Base-by-base conservation (phyloP, 2,888 invertebrate species). In the Odontocerum albicorne region DNA sequence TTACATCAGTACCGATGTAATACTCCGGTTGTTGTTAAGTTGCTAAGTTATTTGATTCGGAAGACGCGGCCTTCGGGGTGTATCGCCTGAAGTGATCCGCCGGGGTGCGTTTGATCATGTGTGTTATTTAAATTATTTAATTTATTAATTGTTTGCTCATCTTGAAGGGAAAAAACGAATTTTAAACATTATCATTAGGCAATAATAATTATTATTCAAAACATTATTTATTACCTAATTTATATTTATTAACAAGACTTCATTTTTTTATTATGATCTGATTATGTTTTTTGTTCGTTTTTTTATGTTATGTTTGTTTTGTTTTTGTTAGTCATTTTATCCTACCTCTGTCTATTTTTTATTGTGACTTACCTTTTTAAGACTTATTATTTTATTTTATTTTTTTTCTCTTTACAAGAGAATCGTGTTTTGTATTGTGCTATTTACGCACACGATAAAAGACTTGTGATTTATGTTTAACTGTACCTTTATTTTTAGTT, bases 401-500 rank as follows among this genome's bases (percentile, higher is more conserved):
- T 44, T 19, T 40, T 46, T 52, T 55, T 59, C 55, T 61, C 56
- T 59, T 59, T 57, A 52, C 47, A 59, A 59, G 60, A 59, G 59
- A 57, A 55, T 52, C 40, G 15, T 40, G 16, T 45, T 20, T 53
- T 59, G 49, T 57, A 50, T 47, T 44, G 49, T 59, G 58, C 59
- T 55, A 49, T 58, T n/a, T 54, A 49, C 52, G 59, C 59, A 59
- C 57, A 46, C 38, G 20, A 36, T 46, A 36, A 43, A 51, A 55
- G 60, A 60, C 60, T 62, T 59, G 62, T 62, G 60, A 62, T 59
- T 57, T 57, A 56, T 54, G 31, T 60, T 57, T 52, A 45, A 62
- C 56, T 55, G 39, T 56, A 57, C 51, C 46, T 60, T 55, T 46
- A 55, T 62, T 53, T 61, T 61, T 51, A 57, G 52, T 59, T 60